Percentiles rank a stretch among this genome's conserved stretches.
Conservation (phyloP, 2,113 vertebrate genomes). For the Thamnaconus septentrionalis region DNA sequence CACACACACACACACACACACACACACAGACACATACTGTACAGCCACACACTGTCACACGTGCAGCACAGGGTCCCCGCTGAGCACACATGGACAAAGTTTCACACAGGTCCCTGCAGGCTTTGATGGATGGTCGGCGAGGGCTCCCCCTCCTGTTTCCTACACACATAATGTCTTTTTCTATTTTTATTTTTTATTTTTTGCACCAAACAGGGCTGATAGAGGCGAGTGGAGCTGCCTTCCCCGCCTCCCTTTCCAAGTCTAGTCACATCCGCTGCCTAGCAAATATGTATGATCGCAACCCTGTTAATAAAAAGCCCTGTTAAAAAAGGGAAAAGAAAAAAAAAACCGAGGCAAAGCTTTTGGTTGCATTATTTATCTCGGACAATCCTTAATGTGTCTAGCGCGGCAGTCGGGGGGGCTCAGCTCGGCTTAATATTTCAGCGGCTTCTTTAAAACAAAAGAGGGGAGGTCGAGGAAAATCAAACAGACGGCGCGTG, state of each 20-base stretch:
- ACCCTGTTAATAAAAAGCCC: conserved; percentile 44
- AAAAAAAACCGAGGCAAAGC: conserved; percentile 21
- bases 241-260: conserved; percentile 24
- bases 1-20: conserved; percentile 36
- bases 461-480: conserved; percentile 26
- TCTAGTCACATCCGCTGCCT: conserved; percentile 45
- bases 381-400: conserved; percentile 52
- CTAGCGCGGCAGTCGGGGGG: conserved; percentile 46
- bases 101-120: conserved; percentile 63
- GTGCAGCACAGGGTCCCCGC: conserved; percentile 19
- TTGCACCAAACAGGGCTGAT: conserved; percentile 62
- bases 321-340: conserved; percentile 20
- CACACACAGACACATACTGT: conserved; percentile 47
- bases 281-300: conserved; percentile 46
- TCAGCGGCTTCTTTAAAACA: conserved; percentile 31
- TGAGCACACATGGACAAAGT: conserved; percentile 57
- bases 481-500: background rate
- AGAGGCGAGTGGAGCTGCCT: conserved; percentile 66
- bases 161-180: conserved; percentile 70
- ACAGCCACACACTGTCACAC: conserved; percentile 41
- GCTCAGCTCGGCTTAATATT: conserved; percentile 63
- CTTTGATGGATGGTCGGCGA: conserved; percentile 81
- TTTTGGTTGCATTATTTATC: conserved; percentile 64
- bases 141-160: conserved; percentile 67
- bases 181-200: too few species aligned